Base-by-base conservation (phyloP, 2,888 invertebrate genomes). In the Noctuana brunneofusca region DNA sequence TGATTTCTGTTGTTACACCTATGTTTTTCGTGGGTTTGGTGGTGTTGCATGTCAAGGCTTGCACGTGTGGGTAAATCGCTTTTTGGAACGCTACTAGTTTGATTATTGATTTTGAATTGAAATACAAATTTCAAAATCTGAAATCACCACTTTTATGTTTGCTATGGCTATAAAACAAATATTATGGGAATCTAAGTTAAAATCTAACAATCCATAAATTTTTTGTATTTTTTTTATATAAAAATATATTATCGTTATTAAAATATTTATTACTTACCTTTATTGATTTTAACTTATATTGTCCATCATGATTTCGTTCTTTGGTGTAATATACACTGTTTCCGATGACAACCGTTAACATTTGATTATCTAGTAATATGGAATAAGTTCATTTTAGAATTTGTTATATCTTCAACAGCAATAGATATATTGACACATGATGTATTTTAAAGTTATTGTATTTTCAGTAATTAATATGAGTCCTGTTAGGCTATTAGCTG, bases 291-390 rank as follows among this genome's bases (percentile, higher is more conserved):
- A 35, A 35, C 35, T n/a, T 35, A 35, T 12, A 35, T 35, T 35
- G 8, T 46, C 20, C 46, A 20, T 12, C 20, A 20, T 12, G n/a
- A 12, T 49, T 11, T 14, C n/a, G n/a, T n/a, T n/a, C n/a, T n/a
- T n/a, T n/a, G n/a, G n/a, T n/a, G n/a, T n/a, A n/a, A 65, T 81
- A 2, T 27, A 9, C 9, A 27, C 9, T 9, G 27, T 30, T 32
- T 12, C 12, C 12, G 12, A 32, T 32, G 12, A 12, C 1, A 30
- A 32, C 11, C 12, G 12, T 3, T 1, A 32, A 32, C 11, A 32
- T 32, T 32, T 12, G 32, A 32, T 12, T 32, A 32, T 32, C 12
- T 32, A 3, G 32, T 32, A 32, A 32, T 32, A 32, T 32, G 12
- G 11, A 32, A 32, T 32, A 32, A 32, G 12, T 32, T 12, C 12